phyloP scores from a whole-genome alignment of 2,888 invertebrate species.

The Idaea biselata region DNA sequence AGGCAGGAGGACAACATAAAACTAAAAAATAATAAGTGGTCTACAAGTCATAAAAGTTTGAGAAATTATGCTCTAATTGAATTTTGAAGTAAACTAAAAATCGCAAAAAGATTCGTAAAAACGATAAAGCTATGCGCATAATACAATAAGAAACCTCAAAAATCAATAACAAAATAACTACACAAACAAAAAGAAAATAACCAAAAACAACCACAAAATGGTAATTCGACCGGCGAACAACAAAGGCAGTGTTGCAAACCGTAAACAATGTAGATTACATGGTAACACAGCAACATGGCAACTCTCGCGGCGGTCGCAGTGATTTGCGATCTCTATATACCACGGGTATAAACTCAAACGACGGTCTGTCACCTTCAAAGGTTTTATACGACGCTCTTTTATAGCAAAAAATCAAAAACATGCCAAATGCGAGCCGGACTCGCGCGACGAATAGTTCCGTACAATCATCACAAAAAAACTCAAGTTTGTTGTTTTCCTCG shows the following conservation, averaged over 20 bases:
- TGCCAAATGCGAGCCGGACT: too few species aligned
- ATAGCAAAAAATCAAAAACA: neutral
- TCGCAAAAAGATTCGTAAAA: too few species aligned
- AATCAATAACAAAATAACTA: constrained; percentile 2
- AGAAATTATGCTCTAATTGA: too few species aligned
- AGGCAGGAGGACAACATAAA: too few species aligned
- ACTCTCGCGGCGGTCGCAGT: constrained; percentile 34
- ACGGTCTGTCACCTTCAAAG: constrained; percentile 1
- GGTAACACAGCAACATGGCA: constrained; percentile 32
- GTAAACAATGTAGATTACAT: constrained; percentile 34
- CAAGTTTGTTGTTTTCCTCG: too few species aligned
- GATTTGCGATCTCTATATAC: constrained; percentile 33
- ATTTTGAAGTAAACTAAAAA: too few species aligned
- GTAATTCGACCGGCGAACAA: constrained; percentile 24
- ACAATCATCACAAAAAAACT: too few species aligned
- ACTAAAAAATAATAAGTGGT: too few species aligned
- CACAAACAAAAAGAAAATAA: constrained; percentile 12
- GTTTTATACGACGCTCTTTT: neutral
- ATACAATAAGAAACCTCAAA: neutral
- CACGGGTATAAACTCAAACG: constrained; percentile 10
- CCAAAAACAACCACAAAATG: neutral
- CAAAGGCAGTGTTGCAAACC: constrained; percentile 34
- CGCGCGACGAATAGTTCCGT: too few species aligned
- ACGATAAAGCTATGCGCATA: neutral
- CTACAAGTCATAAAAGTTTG: too few species aligned